Conservation (phyloP, 1,140 invertebrate species). For the Propsilocerus akamusi region DNA sequence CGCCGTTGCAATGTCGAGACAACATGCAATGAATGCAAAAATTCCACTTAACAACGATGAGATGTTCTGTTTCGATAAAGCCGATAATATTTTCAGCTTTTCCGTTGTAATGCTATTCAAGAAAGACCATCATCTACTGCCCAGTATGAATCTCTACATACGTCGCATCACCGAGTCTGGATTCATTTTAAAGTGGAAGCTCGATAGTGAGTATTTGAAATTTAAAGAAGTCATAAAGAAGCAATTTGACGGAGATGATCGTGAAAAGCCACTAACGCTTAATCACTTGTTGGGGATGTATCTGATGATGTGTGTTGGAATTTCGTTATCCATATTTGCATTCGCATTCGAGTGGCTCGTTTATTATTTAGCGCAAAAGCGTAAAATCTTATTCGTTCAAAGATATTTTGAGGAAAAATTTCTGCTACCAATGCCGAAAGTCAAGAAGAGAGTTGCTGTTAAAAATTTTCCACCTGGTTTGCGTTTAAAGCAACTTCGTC, state of each 20-base stretch:
- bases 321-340: not conserved
- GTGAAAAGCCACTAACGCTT: not conserved
- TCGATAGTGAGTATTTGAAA: not conserved
- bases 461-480: too few relatives aligned
- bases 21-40: constrained; percentile 5
- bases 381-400: not conserved
- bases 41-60: not conserved
- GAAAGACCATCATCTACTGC: constrained; percentile 5
- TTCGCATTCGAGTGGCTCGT: not conserved
- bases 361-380: not conserved
- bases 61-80: constrained; percentile 5
- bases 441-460: too few relatives aligned
- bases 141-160: not conserved
- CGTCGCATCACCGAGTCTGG: constrained; percentile 3
- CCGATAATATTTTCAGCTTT: constrained; percentile 6
- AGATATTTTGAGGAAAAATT: not conserved
- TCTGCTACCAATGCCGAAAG: too few relatives aligned
- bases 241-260: not conserved
- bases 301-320: not conserved
- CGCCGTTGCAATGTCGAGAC: not conserved
- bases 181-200: not conserved
- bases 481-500: too few relatives aligned
- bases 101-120: constrained; percentile 5
- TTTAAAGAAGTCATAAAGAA: not conserved
- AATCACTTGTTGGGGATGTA: not conserved